phyloP scores from a whole-genome alignment of 2,113 vertebrate genomes.

The Dromas ardeola region DNA sequence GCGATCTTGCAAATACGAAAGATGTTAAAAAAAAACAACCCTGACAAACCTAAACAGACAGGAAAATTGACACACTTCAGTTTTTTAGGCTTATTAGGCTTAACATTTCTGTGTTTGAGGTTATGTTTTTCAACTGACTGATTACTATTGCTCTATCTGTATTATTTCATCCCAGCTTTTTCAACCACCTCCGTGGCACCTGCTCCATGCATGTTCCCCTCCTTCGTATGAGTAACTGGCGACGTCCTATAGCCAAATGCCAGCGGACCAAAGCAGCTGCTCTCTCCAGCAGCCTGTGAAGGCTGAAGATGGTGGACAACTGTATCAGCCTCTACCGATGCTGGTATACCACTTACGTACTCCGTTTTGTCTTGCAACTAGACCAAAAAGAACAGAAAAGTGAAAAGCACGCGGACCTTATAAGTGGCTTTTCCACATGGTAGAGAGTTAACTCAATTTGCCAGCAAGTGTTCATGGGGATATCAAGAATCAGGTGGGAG shows the following conservation, averaged over 20 bases:
- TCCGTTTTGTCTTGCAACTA: not conserved
- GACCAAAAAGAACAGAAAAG: not conserved
- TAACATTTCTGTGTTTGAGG: not conserved
- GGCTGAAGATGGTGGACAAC: not conserved
- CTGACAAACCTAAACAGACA: not conserved
- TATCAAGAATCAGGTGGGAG: not conserved
- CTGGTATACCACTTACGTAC: not conserved
- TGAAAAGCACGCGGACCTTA: not conserved
- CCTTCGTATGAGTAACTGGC: not conserved
- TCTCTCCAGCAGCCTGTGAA: not conserved
- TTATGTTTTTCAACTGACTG: not conserved
- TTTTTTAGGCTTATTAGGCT: not conserved
- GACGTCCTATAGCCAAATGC: not conserved
- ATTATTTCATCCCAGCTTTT: not conserved
- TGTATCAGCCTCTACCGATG: not conserved
- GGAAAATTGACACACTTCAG: not conserved
- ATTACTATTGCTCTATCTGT: not conserved
- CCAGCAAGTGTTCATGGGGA: not conserved
- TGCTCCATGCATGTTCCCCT: rapidly evolving
- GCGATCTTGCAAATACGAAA: not conserved
- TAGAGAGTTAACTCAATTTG: not conserved
- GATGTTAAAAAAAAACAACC: not conserved
- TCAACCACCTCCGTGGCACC: not conserved
- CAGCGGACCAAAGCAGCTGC: not conserved
- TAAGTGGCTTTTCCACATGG: not conserved